Evolutionary conservation across 2,113 vertebrate species (phyloP).

Genomic region (Plecotus auritus): DNA sequence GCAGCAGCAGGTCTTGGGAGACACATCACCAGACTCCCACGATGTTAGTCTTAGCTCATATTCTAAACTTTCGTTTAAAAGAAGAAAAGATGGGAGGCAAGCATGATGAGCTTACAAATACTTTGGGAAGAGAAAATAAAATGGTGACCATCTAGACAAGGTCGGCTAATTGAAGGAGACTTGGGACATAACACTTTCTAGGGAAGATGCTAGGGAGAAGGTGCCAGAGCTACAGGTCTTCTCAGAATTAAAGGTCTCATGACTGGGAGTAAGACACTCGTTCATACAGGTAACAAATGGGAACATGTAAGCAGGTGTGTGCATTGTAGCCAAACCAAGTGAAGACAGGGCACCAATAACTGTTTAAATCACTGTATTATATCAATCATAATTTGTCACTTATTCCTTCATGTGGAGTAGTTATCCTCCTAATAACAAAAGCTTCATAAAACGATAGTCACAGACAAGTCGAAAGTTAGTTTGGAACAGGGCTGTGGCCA

Average conservation of each 20-base stretch:
- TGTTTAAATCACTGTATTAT: neutral
- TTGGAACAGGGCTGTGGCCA: neutral
- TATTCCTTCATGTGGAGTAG: neutral
- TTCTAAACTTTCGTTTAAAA: neutral
- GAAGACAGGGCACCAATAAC: neutral
- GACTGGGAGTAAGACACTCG: neutral
- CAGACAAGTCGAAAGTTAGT: neutral
- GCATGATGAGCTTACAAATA: neutral
- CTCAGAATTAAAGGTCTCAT: neutral
- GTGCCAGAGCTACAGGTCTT: neutral
- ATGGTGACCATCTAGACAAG: neutral
- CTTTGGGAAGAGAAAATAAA: neutral
- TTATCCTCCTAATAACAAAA: neutral
- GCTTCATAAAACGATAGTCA: neutral
- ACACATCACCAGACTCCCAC: neutral
- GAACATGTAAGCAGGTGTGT: neutral
- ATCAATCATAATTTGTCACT: neutral
- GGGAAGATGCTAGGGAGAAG: neutral
- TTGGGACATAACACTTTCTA: neutral
- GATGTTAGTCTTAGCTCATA: neutral
- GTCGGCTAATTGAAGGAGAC: neutral
- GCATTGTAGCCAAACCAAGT: neutral
- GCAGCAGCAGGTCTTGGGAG: neutral
- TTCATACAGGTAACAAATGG: neutral
- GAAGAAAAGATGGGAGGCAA: neutral